Evolutionary conservation across 2,888 invertebrate species (phyloP).

Genomic region (Agriopis aurantiaria): DNA sequence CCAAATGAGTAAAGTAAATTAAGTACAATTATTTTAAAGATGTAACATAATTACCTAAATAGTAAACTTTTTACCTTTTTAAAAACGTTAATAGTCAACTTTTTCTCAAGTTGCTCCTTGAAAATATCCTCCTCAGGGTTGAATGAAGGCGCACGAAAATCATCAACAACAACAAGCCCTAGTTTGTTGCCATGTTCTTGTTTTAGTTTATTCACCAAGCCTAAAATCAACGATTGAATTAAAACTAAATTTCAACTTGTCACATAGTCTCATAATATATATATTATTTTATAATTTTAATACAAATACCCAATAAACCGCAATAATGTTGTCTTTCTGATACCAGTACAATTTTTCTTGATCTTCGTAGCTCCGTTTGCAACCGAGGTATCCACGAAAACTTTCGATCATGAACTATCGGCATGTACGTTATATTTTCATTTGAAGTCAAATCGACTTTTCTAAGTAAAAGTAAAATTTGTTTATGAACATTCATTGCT

Average conservation of each 20-base stretch:
- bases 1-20: background rate
- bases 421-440: slow-evolving; percentile 51
- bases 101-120: slow-evolving; percentile 82
- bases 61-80: slow-evolving; percentile 55
- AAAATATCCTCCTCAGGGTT: slow-evolving; percentile 78
- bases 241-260: background rate
- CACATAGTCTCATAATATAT: background rate
- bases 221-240: slow-evolving; percentile 59
- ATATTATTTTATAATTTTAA: background rate
- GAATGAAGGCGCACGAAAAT: slow-evolving; percentile 79
- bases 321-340: slow-evolving; percentile 63
- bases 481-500: slow-evolving; percentile 58
- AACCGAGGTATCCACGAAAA: slow-evolving; percentile 62
- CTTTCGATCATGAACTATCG: slow-evolving; percentile 56
- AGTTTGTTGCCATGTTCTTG: slow-evolving; percentile 83
- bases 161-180: slow-evolving; percentile 81
- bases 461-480: slow-evolving; percentile 58
- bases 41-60: too few relatives aligned
- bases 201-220: slow-evolving; percentile 90
- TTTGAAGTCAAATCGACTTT: slow-evolving; percentile 45
- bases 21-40: background rate
- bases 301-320: slow-evolving; percentile 59
- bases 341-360: slow-evolving; percentile 58
- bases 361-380: slow-evolving; percentile 56
- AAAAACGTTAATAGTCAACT: slow-evolving; percentile 89